These are phyloP conservation scores for Atherinomorus stipes DNA, from an alignment of 2,113 vertebrate genomes.

Conservation along the genomic window DNA sequence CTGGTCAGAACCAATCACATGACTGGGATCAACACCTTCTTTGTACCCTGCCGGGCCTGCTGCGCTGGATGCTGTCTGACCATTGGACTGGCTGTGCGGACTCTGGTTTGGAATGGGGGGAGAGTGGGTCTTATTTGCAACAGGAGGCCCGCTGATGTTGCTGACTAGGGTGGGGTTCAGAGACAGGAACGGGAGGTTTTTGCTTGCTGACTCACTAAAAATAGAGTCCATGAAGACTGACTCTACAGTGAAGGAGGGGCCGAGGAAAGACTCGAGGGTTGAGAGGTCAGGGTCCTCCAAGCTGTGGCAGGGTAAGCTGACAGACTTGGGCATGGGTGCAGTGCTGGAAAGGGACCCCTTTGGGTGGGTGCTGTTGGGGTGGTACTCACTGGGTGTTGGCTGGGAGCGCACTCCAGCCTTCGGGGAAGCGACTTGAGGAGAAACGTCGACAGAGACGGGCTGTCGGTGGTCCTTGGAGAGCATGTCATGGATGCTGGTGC, in stretches of 20 bases:
- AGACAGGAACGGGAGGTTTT: constrained; percentile 89
- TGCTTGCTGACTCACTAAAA: constrained; percentile 73
- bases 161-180: constrained; percentile 95
- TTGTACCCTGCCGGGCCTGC: constrained; percentile 48
- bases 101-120: constrained; percentile 42
- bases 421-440: constrained; percentile 79
- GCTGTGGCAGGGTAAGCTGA: constrained; percentile 80
- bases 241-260: constrained; percentile 83
- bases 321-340: constrained; percentile 75
- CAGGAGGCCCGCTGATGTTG: constrained; percentile 92
- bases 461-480: constrained; percentile 93
- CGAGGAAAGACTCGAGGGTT: constrained; percentile 81
- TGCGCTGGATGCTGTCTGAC: constrained; percentile 56
- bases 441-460: constrained; percentile 88
- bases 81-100: constrained; percentile 55
- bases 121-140: constrained; percentile 58
- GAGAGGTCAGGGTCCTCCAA: constrained; percentile 81
- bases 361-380: constrained; percentile 69
- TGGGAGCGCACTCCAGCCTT: constrained; percentile 79
- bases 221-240: constrained; percentile 82
- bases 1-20: constrained; percentile 74
- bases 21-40: constrained; percentile 51
- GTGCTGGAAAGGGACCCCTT: constrained; percentile 52
- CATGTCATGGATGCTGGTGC: constrained; percentile 98
- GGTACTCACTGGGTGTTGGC: constrained; percentile 95